Evolutionary conservation across 2,113 vertebrate species (phyloP), one percentile per base, ranked within the genome.

Genomic region (Pagrus major): DNA sequence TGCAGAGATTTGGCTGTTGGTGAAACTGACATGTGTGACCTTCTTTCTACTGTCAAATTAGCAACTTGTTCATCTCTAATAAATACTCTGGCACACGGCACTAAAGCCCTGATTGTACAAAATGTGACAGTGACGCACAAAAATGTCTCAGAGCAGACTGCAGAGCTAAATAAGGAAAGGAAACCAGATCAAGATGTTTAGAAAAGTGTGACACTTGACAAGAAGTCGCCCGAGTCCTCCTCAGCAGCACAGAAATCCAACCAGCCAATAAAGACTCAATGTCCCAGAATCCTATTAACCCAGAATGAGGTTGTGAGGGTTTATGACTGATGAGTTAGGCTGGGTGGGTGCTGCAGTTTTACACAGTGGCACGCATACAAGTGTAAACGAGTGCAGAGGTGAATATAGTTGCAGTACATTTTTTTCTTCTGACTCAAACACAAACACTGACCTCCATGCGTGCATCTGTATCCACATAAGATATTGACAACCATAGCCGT

Each of bases 221-320:
- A 55, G 31, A 74, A 71, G 76, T 27, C 59, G 66, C 31, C 21
- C 0, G 21, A 47, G 68, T 65, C 27, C 3, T 82, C 31, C 35
- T 54, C 37, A 9, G 71, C 47, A 27, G 56, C 61, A 54, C 56
- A 55, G 39, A 77, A 82, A 78, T 64, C 73, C 76, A 60, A 56
- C n/a, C 29, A 61, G 70, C 68, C 78, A 72, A 79, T 68, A 76
- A 83, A 87, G 66, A 76, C 55, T 54, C 42, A 16, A 52, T 3
- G 44, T 80, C 73, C 81, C 85, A 87, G 51, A 84, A 83, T 80
- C 80, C 76, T 59, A 86, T 64, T 80, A 79, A 79, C 65, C 64
- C 15, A 71, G 18, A 86, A 84, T 44, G 44, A 81, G 76, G 72
- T 84, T 54, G 18, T 51, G 27, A 58, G 69, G 77, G 56, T 82